A percentile compares a stretch with the other conserved stretches of the same genome.
Evolutionary conservation across 2,797 vertebrate species (phyloP).

Genomic region (Semotilus atromaculatus): DNA sequence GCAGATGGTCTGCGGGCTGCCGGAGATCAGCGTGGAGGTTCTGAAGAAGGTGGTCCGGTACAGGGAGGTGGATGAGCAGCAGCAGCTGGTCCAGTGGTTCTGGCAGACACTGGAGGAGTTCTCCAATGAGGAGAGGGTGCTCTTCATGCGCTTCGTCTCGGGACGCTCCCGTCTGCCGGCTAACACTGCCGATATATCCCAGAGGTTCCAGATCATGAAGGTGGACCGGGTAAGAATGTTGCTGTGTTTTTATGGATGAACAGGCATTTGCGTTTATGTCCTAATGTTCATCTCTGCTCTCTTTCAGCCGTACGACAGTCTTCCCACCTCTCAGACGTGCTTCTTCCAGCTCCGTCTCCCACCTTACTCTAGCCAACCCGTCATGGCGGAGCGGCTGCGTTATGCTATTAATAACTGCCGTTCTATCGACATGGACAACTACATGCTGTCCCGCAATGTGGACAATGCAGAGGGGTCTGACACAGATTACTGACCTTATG

Average conservation of each 20-base stretch:
- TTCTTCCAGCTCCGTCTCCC: conserved; percentile 86
- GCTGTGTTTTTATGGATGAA: not conserved
- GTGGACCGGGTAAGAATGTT: conserved; percentile 80
- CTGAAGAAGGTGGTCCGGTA: conserved; percentile 85
- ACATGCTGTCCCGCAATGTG: conserved; percentile 86
- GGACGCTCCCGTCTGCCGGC: conserved; percentile 82
- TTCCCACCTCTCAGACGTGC: conserved; percentile 86
- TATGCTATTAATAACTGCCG: conserved; percentile 87
- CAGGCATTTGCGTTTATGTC: not conserved
- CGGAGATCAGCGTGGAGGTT: conserved; percentile 83
- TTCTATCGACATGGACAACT: conserved; percentile 88
- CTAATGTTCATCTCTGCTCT: not conserved
- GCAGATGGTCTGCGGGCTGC: conserved; percentile 85
- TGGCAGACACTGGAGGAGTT: conserved; percentile 86
- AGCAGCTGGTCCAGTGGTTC: conserved; percentile 83
- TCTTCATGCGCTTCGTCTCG: conserved; percentile 84
- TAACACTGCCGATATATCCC: conserved; percentile 81
- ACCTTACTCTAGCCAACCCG: conserved; percentile 81
- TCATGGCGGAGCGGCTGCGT: conserved; percentile 81
- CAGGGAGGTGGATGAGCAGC: conserved; percentile 82
- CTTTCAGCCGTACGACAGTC: conserved; percentile 79
- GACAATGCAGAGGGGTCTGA: conserved; percentile 82
- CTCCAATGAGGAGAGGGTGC: conserved; percentile 84
- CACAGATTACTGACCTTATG: conserved; percentile 75
- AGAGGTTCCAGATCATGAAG: conserved; percentile 87